Conservation (phyloP, 2,888 invertebrate genomes). For the Scaptodrosophila latifasciaeformis region DNA sequence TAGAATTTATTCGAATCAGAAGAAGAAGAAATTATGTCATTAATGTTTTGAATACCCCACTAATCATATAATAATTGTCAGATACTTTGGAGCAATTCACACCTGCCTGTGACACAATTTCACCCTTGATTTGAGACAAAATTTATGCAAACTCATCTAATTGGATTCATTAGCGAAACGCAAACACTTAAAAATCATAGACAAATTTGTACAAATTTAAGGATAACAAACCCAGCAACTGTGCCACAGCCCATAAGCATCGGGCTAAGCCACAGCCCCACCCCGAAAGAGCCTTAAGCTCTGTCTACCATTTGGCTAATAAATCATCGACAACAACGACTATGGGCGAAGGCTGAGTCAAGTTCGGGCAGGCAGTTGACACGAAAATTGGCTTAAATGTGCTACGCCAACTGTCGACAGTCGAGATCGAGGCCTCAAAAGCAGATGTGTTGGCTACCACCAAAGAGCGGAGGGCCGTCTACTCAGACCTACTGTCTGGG, state of each 20-base stretch:
- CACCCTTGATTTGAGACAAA: too few species aligned
- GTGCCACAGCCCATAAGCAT: not conserved
- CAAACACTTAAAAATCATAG: slow-evolving; percentile 45
- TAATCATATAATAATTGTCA: too few species aligned
- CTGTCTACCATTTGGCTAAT: slow-evolving; percentile 48
- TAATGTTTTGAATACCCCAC: too few species aligned
- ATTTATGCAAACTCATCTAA: slow-evolving; percentile 42
- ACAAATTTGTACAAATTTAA: slow-evolving; percentile 57
- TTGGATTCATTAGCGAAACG: slow-evolving; percentile 55
- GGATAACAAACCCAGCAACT: slow-evolving; percentile 16
- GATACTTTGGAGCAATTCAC: too few species aligned
- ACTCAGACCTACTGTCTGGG: too few species aligned
- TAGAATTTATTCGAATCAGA: too few species aligned
- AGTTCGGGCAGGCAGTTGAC: slow-evolving; percentile 31
- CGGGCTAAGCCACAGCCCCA: slow-evolving; percentile 14
- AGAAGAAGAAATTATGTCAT: too few species aligned
- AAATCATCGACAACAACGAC: slow-evolving; percentile 48
- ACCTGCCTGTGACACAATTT: too few species aligned
- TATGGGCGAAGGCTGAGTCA: not conserved
- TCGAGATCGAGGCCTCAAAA: slow-evolving; percentile 42
- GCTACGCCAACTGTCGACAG: slow-evolving; percentile 34
- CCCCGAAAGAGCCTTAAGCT: not conserved
- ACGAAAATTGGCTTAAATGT: slow-evolving; percentile 65
- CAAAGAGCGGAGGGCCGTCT: not conserved
- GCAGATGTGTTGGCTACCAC: slow-evolving; percentile 26